Percentiles rank a stretch among this genome's conserved stretches.
Conservation (phyloP, 2,113 vertebrate genomes). For the Elephas maximus region DNA sequence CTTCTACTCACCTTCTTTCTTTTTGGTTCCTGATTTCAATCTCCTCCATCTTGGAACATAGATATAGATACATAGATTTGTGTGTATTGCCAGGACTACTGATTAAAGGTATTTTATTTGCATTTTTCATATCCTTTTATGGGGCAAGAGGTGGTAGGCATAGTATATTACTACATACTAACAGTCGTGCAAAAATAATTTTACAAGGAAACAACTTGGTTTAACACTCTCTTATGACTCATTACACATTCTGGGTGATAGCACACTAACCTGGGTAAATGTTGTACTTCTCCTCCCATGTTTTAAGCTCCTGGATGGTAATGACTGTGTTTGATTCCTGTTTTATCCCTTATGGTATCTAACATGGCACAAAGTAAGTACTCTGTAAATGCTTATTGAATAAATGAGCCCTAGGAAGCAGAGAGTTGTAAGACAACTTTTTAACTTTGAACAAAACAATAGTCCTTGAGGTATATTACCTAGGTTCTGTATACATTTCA, state of each 20-base stretch:
- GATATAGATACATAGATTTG: not conserved
- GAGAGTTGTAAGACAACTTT: conserved; percentile 53
- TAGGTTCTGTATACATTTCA: conserved; percentile 74
- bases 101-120: conserved; percentile 38
- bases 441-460: conserved; percentile 53
- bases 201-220: conserved; percentile 31
- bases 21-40: not conserved
- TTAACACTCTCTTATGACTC: conserved; percentile 24
- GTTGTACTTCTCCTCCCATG: not conserved
- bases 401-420: conserved; percentile 10
- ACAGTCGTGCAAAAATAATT: conserved; percentile 26
- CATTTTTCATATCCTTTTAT: conserved; percentile 38
- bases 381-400: conserved; percentile 21
- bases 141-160: not conserved
- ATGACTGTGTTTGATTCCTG: not conserved
- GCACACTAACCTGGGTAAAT: not conserved
- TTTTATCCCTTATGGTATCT: conserved; percentile 16
- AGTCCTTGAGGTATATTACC: conserved; percentile 70
- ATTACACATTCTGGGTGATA: not conserved
- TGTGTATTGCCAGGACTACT: conserved; percentile 10
- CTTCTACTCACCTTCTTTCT: not conserved
- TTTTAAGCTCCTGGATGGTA: not conserved
- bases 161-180: not conserved
- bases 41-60: not conserved
- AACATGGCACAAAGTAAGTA: conserved; percentile 12